These are phyloP conservation scores for Emydura subglobosa DNA, from an alignment of 2,113 vertebrate genomes.

Conservation along the genomic window DNA sequence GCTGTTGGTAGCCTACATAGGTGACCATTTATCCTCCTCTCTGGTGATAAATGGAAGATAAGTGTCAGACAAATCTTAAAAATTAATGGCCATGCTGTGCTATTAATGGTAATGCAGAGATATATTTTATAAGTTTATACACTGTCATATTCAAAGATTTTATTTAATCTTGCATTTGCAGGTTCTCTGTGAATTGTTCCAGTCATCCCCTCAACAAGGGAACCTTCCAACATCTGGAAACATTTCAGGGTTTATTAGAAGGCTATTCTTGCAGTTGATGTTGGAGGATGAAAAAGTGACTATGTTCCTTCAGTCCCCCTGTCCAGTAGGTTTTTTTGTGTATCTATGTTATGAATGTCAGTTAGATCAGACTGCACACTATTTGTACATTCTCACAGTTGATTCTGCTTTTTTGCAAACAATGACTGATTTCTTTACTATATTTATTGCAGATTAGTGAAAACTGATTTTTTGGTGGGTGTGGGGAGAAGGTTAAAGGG, in stretches of 20 bases:
- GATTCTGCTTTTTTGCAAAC: not conserved
- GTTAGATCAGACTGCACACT: not conserved
- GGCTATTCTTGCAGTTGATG: constrained; percentile 98
- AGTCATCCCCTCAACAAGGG: constrained; percentile 93
- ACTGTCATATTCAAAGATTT: constrained; percentile 12
- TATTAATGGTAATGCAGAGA: not conserved
- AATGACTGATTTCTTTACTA: not conserved
- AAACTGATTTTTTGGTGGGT: not conserved
- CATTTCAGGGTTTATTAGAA: constrained; percentile 97
- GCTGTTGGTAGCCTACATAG: not conserved
- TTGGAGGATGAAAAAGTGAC: constrained; percentile 99
- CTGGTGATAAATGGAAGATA: not conserved
- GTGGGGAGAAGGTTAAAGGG: not conserved
- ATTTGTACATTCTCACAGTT: no score
- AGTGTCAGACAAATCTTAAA: not conserved
- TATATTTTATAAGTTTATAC: not conserved
- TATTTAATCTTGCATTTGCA: constrained; percentile 70
- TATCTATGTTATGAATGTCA: accelerated
- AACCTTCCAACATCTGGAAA: constrained; percentile 95
- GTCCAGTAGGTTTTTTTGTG: constrained; percentile 86
- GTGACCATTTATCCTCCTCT: not conserved
- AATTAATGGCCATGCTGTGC: not conserved
- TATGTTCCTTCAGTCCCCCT: constrained; percentile 98
- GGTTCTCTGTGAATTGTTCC: constrained; percentile 99
- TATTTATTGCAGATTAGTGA: accelerated